Conservation (phyloP, 2,797 vertebrate genomes). For the Notoglanidium macrostoma region DNA sequence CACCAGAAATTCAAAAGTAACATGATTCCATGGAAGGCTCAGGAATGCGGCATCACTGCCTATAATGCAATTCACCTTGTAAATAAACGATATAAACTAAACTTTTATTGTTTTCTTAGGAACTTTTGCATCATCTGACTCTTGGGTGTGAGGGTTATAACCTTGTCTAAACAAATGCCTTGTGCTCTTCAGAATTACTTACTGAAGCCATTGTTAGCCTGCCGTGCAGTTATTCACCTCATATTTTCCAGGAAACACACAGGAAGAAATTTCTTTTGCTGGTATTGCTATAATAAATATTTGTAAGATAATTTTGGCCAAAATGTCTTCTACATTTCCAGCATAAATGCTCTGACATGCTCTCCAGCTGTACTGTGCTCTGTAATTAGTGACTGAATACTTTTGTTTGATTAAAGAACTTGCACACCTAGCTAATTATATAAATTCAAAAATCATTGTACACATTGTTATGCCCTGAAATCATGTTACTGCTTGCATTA, state of each 20-base stretch:
- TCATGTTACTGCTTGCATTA: neutral
- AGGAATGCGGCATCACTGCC: neutral
- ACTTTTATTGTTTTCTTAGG: neutral
- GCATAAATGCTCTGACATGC: neutral
- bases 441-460: neutral
- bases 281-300: neutral
- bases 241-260: neutral
- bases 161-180: slow-evolving; percentile 6
- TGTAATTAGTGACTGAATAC: neutral
- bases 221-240: neutral
- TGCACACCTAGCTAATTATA: neutral
- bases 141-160: slow-evolving; percentile 5
- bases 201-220: neutral
- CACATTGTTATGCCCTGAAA: neutral
- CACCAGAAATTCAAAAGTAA: neutral
- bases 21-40: neutral
- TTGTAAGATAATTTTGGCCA: neutral
- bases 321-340: neutral
- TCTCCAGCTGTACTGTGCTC: neutral
- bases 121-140: neutral
- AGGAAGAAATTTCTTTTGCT: neutral
- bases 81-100: neutral
- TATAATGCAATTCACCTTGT: neutral
- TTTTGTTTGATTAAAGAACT: neutral
- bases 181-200: neutral